Evolutionary conservation across 2,888 invertebrate species (phyloP).

Genomic region (Perizoma flavofasciatum): DNA sequence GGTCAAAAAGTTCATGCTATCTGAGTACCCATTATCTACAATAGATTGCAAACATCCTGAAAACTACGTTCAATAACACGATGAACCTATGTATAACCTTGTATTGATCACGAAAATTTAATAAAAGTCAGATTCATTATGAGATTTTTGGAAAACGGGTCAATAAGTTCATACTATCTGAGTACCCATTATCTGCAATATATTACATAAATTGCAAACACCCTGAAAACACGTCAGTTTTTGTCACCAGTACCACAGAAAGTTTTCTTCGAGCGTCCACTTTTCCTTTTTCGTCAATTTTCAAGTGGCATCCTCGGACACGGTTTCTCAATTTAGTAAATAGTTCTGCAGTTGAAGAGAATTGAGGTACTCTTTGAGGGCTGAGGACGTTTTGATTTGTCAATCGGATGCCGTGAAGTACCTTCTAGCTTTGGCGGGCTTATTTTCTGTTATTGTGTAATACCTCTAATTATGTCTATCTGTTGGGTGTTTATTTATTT

Average conservation of each 20-base stretch:
- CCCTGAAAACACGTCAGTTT: neutral
- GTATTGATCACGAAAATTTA: too few relatives aligned
- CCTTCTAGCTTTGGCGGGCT: neutral
- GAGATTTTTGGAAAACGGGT: too few relatives aligned
- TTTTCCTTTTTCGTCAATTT: constrained; percentile 60
- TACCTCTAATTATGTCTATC: too few relatives aligned
- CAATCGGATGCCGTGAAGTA: constrained; percentile 24
- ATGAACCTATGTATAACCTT: too few relatives aligned
- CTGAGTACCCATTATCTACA: too few relatives aligned
- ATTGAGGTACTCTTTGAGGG: constrained; percentile 41
- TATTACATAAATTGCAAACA: too few relatives aligned
- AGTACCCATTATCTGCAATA: neutral
- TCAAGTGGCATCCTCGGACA: constrained; percentile 60
- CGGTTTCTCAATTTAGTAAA: constrained; percentile 74
- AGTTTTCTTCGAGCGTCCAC: constrained; percentile 48
- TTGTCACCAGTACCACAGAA: constrained; percentile 20
- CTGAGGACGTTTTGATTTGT: constrained; percentile 29
- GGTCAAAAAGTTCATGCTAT: too few relatives aligned
- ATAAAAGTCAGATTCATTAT: too few relatives aligned
- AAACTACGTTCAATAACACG: too few relatives aligned
- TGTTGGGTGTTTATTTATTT: too few relatives aligned
- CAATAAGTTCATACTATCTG: too few relatives aligned
- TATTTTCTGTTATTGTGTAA: neutral
- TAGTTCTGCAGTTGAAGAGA: constrained; percentile 54
- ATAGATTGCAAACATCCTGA: too few relatives aligned